Percentiles rank a stretch among this genome's conserved stretches.
phyloP scores from a whole-genome alignment of 2,113 vertebrate species.

The Mobula birostris region DNA sequence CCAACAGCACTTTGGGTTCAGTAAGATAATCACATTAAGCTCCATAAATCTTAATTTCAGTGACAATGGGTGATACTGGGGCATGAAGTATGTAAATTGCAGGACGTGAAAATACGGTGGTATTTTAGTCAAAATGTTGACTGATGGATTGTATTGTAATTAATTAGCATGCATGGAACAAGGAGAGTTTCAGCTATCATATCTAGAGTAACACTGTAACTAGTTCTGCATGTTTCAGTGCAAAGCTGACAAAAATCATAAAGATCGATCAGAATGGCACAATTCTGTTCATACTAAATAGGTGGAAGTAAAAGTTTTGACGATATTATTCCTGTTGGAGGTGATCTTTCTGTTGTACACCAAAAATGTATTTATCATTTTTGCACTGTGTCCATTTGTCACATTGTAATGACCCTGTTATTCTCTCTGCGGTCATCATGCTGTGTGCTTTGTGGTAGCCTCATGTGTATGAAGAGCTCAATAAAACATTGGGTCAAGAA shows the following conservation, averaged over 20 bases:
- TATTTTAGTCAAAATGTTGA: not conserved
- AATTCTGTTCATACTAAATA: not conserved
- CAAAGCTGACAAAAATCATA: not conserved
- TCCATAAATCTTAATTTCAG: not conserved
- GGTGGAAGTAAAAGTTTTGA: not conserved
- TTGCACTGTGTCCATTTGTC: not conserved
- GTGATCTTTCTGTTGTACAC: not conserved
- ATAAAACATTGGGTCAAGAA: not conserved
- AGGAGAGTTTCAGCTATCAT: not conserved
- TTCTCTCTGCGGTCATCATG: not conserved
- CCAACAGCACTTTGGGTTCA: not conserved
- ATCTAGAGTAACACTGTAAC: not conserved
- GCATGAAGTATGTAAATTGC: not conserved
- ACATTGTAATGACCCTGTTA: not conserved
- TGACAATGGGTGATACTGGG: not conserved
- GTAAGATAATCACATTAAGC: not conserved
- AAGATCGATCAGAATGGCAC: not conserved
- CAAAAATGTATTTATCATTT: constrained; percentile 1
- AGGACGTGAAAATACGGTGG: not conserved
- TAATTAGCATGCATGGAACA: no score
- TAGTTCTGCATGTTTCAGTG: not conserved
- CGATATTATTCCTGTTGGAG: not conserved
- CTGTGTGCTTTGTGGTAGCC: not conserved
- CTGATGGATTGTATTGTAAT: not conserved
- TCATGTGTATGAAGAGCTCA: not conserved